Evolutionary conservation across 2,888 invertebrate genomes (phyloP).

Genomic region (Cosmia trapezina): DNA sequence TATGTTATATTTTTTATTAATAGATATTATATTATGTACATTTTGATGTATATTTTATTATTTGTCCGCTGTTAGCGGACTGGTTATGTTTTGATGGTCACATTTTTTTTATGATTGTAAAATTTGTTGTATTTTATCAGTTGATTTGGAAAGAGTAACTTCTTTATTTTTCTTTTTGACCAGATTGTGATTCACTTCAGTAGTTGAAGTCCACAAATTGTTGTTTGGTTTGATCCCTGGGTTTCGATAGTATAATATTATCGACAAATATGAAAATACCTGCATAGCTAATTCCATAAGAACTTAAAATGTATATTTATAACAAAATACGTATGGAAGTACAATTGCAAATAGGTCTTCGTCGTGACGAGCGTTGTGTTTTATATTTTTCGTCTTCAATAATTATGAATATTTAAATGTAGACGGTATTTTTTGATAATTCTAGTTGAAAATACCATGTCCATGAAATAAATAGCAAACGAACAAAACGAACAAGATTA

Average conservation of each 20-base stretch:
- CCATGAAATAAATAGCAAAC: conserved; percentile 82
- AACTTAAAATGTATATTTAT: conserved; percentile 83
- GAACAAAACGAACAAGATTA: conserved; percentile 75
- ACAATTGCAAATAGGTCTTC: conserved; percentile 87
- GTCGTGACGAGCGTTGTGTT: conserved; percentile 79
- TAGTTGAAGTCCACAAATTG: conserved; percentile 80
- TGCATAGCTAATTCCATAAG: conserved; percentile 82
- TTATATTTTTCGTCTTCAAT: conserved; percentile 79
- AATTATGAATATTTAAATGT: conserved; percentile 78
- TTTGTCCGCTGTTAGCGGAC: conserved; percentile 86
- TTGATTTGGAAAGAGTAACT: conserved; percentile 82
- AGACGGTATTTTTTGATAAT: conserved; percentile 87
- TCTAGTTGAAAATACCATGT: conserved; percentile 84
- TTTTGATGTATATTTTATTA: conserved; percentile 91
- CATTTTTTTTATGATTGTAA: conserved; percentile 87
- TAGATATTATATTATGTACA: conserved; percentile 90
- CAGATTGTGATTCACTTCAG: conserved; percentile 81
- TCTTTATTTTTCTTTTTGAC: conserved; percentile 79
- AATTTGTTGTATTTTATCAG: conserved; percentile 89
- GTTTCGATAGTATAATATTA: conserved; percentile 76
- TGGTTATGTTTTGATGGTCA: conserved; percentile 87
- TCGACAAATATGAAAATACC: conserved; percentile 75
- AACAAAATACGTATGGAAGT: conserved; percentile 90
- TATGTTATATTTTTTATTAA: conserved; percentile 89
- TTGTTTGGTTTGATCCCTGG: conserved; percentile 79